A percentile compares a stretch with the other conserved stretches of the same genome.
These are phyloP conservation scores for Drosophila paramelanica DNA, from an alignment of 2,888 invertebrate genomes.

Conservation along the genomic window DNA sequence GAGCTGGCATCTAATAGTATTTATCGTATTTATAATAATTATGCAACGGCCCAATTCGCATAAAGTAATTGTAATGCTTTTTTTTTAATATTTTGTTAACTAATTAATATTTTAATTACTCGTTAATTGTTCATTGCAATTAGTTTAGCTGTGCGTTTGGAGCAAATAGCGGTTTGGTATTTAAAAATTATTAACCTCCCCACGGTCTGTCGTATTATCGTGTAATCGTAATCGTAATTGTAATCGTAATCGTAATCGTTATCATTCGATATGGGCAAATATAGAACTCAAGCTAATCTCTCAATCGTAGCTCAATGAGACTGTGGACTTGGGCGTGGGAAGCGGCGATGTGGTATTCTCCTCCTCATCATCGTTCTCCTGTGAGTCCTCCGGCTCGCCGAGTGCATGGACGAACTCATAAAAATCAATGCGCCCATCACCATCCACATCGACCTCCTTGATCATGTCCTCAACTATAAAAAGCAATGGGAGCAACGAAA, in stretches of 20 bases:
- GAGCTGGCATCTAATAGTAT: constrained; percentile 10
- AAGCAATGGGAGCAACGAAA: not conserved
- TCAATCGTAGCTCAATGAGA: constrained; percentile 79
- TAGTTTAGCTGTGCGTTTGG: constrained; percentile 57
- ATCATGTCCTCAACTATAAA: constrained; percentile 97
- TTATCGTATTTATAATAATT: constrained; percentile 25
- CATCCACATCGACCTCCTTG: constrained; percentile 97
- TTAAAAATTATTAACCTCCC: not conserved
- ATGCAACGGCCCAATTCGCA: constrained; percentile 39
- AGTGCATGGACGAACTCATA: constrained; percentile 94
- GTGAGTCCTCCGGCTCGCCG: constrained; percentile 93
- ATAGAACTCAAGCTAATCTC: not conserved
- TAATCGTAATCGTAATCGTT: constrained; percentile 10
- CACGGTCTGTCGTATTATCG: constrained; percentile 4
- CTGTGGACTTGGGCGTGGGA: constrained; percentile 83
- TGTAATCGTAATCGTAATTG: constrained; percentile 2
- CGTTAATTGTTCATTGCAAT: constrained; percentile 26
- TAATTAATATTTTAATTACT: constrained; percentile 32
- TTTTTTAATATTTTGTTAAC: constrained; percentile 15
- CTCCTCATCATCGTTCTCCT: constrained; percentile 89
- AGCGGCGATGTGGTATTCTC: constrained; percentile 86
- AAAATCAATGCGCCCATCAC: constrained; percentile 96
- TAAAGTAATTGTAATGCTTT: constrained; percentile 41
- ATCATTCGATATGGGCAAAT: constrained; percentile 7
- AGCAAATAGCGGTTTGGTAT: constrained; percentile 28